Base-by-base conservation (phyloP, 2,888 invertebrate genomes). In the Aphrophora alni region DNA sequence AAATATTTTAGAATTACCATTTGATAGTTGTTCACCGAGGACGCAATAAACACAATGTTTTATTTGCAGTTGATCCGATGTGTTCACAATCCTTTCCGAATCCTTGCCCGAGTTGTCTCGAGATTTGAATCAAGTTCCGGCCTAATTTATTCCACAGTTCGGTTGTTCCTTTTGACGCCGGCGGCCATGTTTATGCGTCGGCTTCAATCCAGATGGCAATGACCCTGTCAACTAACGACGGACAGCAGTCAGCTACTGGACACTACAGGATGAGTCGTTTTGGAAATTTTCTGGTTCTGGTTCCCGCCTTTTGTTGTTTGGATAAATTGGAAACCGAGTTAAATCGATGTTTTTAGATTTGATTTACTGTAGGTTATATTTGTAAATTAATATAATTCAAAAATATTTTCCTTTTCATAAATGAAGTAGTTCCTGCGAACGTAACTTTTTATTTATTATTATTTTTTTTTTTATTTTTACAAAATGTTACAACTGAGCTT, bases 161-260 rank as follows among this genome's bases (percentile, higher is more conserved):
- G 71, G 71, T 71, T 71, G 38, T 28, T 74, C 74, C 74, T 74
- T 74, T 74, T 74, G 74, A 74, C 74, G 74, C 74, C 74, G 38
- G 71, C 33, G 71, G 71, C 27, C 27, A 71, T 71, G 71, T 26
- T 71, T 71, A 71, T 71, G n/a, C 74, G 74, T 21, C 33, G 28
- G 38, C 38, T 24, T 38, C 24, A 33, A 33, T 33, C 74, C 59
- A 5, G 21, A 59, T 59, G 59, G 59, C 59, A 59, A 12, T 59
- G 59, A 59, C 59, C 59, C 59, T 59, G 59, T 59, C 59, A 59
- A n/a, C 59, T 59, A 21, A 59, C 59, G 21, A 21, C 59, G n/a
- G 21, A 33, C 33, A 33, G 33, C 33, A 33, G 8, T 5, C 33
- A 5, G 33, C 33, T 33, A 33, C n/a, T 21, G 21, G 59, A n/a